These are phyloP conservation scores for Vombatus ursinus DNA, from an alignment of 2,113 vertebrate genomes.

Conservation along the genomic window DNA sequence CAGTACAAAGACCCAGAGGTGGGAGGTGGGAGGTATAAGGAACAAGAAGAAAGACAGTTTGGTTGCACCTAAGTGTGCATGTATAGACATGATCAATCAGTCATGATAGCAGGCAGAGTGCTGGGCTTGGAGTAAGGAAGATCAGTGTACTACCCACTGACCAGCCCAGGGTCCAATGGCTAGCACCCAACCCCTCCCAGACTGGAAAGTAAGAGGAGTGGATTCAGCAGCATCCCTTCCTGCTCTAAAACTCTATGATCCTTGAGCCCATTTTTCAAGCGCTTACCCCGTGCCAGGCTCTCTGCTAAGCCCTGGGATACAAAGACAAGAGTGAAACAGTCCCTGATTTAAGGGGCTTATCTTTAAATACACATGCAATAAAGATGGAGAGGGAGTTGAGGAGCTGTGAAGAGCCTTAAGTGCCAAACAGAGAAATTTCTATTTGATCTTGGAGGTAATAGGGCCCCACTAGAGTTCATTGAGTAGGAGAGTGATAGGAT, in stretches of 20 bases:
- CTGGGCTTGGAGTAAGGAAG: background rate
- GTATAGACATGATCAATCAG: background rate
- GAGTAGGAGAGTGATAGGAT: too few relatives aligned
- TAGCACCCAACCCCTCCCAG: background rate
- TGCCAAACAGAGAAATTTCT: too few relatives aligned
- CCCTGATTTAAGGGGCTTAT: too few relatives aligned
- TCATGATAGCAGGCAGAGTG: background rate
- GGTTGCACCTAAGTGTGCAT: background rate
- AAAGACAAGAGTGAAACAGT: too few relatives aligned
- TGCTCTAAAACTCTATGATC: background rate
- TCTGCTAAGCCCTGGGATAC: background rate
- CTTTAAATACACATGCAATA: too few relatives aligned
- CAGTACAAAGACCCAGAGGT: background rate
- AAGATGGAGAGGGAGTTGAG: too few relatives aligned
- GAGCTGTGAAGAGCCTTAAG: too few relatives aligned
- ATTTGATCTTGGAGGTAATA: too few relatives aligned
- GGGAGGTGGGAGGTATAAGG: background rate
- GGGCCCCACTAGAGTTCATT: too few relatives aligned
- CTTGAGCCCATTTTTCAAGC: background rate
- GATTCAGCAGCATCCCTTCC: background rate
- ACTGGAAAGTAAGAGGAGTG: background rate
- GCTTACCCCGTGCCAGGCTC: background rate
- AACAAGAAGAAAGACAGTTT: background rate
- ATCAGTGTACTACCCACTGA: background rate
- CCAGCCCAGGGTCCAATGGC: background rate